Evolutionary conservation across 2,113 vertebrate species (phyloP), one percentile per base, ranked within the genome.

Genomic region (Porphyrio hochstetteri): DNA sequence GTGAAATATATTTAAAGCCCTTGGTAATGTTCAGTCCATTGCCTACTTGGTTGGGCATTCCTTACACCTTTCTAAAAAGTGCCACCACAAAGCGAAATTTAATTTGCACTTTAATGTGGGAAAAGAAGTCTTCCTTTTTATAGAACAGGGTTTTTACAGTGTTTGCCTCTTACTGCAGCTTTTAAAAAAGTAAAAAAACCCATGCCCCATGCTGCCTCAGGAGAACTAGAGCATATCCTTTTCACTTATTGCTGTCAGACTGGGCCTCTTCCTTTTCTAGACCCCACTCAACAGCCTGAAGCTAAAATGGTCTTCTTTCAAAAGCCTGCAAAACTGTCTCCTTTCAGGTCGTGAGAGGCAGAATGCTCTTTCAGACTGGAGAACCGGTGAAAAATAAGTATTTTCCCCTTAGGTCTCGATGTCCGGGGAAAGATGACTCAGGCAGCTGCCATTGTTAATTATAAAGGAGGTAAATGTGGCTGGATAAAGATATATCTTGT

Each of bases 1-100:
- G 93, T 78, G 93, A 97, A 96, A 86, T 9, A 2, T 59, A 42
- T 83, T 94, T 52, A 67, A 95, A 95, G 50, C 64, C 36, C 76
- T 81, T 48, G 88, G 68, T 88, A 75, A 44, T 53, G 55, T 70
- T 87, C 79, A 64, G 55, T 75, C 48, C 16, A 1, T 79, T 90
- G 52, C 68, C 68, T 44, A 44, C n/a, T 92, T 88, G 3, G 2
- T 10, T 88, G 82, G 86, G 24, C 48, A 83, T 67, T 90, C 80
- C 90, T 90, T 88, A 90, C 76, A 76, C 71, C 72, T 93, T 83
- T 68, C 61, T 87, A 40, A 79, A 92, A 94, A 81, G 82, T 60
- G 60, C 52, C 1, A 9, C 69, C 44, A 35, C 48, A 84, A 52
- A 83, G 42, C 53, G 75, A 90, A 95, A 38, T 75, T 94, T 93